A percentile compares a stretch with the other conserved stretches of the same genome.
Evolutionary conservation across 2,888 invertebrate genomes (phyloP).

Genomic region (Therioaphis trifolii): DNA sequence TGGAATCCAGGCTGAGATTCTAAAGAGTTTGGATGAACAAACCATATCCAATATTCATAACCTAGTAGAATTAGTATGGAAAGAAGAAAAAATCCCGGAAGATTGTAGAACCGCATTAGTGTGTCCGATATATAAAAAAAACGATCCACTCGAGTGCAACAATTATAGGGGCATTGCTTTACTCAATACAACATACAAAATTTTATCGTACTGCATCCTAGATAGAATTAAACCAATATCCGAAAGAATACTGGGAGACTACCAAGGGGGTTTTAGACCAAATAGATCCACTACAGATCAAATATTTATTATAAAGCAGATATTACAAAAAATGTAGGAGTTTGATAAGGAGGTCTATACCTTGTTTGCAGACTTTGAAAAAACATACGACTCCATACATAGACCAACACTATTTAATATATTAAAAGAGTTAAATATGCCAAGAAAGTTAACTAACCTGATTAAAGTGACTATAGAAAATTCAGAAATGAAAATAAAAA

Average conservation of each 20-base stretch:
- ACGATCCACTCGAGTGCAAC: constrained; percentile 58
- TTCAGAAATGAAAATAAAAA: no score
- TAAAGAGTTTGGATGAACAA: constrained; percentile 44
- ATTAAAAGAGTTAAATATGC: background rate
- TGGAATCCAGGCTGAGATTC: no score
- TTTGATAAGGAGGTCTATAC: background rate
- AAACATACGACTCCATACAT: no score
- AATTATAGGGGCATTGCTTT: constrained; percentile 57
- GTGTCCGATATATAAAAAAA: constrained; percentile 47
- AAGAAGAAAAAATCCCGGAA: constrained; percentile 45
- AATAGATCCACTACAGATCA: constrained; percentile 35
- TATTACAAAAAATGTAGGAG: no score
- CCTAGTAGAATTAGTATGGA: constrained; percentile 38
- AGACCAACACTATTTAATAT: no score
- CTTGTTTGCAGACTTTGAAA: no score
- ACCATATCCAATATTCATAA: constrained; percentile 14
- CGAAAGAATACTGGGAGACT: constrained; percentile 38
- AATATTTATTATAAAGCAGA: constrained; percentile 27
- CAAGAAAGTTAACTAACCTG: constrained; percentile 29
- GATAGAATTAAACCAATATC: constrained; percentile 36
- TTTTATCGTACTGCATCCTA: constrained; percentile 28
- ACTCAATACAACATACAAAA: no score
- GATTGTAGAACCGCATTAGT: constrained; percentile 49
- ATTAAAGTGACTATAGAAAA: background rate
- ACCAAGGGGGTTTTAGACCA: constrained; percentile 45